phyloP scores from a whole-genome alignment of 2,888 invertebrate species.

The Meloe dianella region DNA sequence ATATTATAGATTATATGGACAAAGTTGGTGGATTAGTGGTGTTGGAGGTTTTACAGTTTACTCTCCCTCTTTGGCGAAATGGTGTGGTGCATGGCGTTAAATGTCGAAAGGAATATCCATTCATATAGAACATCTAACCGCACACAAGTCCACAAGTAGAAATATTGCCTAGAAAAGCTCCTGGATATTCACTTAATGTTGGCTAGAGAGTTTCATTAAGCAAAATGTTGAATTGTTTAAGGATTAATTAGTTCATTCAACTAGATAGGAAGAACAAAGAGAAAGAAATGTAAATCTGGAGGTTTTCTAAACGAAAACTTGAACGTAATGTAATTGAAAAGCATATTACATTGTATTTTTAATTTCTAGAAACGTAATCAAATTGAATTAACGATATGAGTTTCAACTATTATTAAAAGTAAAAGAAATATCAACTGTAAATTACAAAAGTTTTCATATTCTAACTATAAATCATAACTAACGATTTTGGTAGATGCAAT shows the following conservation, averaged over 20 bases:
- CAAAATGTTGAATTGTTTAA: conserved; percentile 46
- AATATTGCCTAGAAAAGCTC: conserved; percentile 43
- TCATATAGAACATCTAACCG: conserved; percentile 54
- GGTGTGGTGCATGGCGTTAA: conserved; percentile 54
- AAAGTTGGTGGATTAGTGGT: conserved; percentile 48
- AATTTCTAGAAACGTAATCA: neutral
- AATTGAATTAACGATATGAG: conserved; percentile 29
- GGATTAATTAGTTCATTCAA: conserved; percentile 46
- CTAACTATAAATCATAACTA: conserved; percentile 41
- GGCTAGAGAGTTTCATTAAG: conserved; percentile 22
- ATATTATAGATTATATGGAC: conserved; percentile 39
- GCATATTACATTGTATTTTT: neutral
- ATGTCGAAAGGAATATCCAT: conserved; percentile 57
- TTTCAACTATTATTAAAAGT: conserved; percentile 17
- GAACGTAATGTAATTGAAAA: neutral
- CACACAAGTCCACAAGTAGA: conserved; percentile 48
- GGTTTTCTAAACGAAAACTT: no score
- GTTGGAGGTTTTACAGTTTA: conserved; percentile 54
- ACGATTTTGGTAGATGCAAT: conserved; percentile 41
- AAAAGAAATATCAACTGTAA: conserved; percentile 34
- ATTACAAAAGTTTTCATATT: conserved; percentile 37
- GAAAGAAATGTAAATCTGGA: neutral
- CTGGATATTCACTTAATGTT: conserved; percentile 45
- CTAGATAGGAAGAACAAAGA: conserved; percentile 41
- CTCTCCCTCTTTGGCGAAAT: conserved; percentile 29